A percentile compares a stretch with the other conserved stretches of the same genome.
Conservation (phyloP, 2,888 invertebrate genomes). For the Atethmia centrago region DNA sequence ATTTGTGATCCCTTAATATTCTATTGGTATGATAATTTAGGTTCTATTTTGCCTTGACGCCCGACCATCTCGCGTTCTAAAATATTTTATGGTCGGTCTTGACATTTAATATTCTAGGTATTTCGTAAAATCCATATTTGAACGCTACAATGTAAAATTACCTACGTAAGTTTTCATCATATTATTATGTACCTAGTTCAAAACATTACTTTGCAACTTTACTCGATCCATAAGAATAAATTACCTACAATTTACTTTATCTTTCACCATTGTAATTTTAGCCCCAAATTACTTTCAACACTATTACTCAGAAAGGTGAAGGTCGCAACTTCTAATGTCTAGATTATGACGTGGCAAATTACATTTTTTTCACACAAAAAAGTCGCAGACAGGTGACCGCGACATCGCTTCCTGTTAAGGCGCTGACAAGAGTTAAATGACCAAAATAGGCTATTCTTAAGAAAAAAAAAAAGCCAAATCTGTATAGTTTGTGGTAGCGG, state of each 20-base stretch:
- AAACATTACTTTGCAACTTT: background rate
- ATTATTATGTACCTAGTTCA: background rate
- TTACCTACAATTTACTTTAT: slow-evolving; percentile 1
- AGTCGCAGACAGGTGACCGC: slow-evolving; percentile 4
- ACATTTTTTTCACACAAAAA: background rate
- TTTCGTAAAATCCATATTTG: background rate
- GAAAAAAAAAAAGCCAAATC: too few species aligned
- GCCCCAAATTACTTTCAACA: slow-evolving; percentile 36
- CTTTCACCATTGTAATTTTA: slow-evolving; percentile 19
- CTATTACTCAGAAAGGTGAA: slow-evolving; percentile 31
- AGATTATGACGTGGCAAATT: slow-evolving; percentile 27
- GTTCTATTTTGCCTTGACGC: too few species aligned
- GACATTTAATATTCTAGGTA: background rate
- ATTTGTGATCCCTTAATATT: too few species aligned
- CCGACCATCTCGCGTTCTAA: background rate
- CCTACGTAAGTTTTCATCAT: background rate
- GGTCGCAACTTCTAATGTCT: slow-evolving; percentile 25
- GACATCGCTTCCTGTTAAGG: slow-evolving; percentile 5
- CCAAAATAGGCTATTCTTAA: too few species aligned
- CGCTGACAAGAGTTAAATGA: too few species aligned
- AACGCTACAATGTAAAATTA: background rate
- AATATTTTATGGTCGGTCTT: background rate
- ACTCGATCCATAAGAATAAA: slow-evolving; percentile 6
- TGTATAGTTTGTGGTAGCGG: too few species aligned
- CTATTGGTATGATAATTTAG: too few species aligned